Percentiles rank a stretch among this genome's conserved stretches.
phyloP scores from a whole-genome alignment of 2,888 invertebrate genomes.

The Esperia sulphurella region DNA sequence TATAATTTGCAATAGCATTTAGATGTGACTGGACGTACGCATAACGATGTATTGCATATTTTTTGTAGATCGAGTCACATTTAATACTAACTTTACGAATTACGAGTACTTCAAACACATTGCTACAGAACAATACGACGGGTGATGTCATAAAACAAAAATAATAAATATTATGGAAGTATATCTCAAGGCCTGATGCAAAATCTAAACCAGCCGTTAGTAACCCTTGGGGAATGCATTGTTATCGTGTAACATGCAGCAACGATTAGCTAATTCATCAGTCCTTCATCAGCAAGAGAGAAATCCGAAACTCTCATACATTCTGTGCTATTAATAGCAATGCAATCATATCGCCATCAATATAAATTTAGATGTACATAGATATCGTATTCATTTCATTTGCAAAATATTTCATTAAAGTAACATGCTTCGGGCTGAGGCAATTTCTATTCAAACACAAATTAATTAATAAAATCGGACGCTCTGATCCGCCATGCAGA shows the following conservation, averaged over 20 bases:
- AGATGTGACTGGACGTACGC: conserved; percentile 10
- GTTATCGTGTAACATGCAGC: conserved; percentile 68
- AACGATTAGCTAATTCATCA: conserved; percentile 56
- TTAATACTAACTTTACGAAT: conserved; percentile 17
- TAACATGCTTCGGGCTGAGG: conserved; percentile 77
- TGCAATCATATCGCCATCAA: conserved; percentile 44
- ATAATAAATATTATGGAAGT: conserved; percentile 21
- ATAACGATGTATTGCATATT: not conserved
- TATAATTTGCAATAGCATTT: not conserved
- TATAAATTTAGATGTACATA: conserved; percentile 22
- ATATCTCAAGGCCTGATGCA: conserved; percentile 46
- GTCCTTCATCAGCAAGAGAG: conserved; percentile 44
- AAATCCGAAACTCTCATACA: conserved; percentile 38
- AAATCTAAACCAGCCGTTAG: conserved; percentile 54
- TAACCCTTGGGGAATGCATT: conserved; percentile 53
- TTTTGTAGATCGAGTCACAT: conserved; percentile 26
- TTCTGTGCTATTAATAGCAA: conserved; percentile 51
- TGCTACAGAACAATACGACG: conserved; percentile 29
- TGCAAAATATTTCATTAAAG: conserved; percentile 51
- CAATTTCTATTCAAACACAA: conserved; percentile 71
- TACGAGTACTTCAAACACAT: conserved; percentile 16
- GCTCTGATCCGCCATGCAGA: conserved; percentile 74
- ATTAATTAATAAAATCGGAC: conserved; percentile 68
- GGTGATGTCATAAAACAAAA: conserved; percentile 26
- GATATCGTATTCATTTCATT: conserved; percentile 33